A percentile compares a stretch with the other conserved stretches of the same genome.
These are phyloP conservation scores for Grantiella picta DNA, from an alignment of 2,113 vertebrate species.

Conservation along the genomic window DNA sequence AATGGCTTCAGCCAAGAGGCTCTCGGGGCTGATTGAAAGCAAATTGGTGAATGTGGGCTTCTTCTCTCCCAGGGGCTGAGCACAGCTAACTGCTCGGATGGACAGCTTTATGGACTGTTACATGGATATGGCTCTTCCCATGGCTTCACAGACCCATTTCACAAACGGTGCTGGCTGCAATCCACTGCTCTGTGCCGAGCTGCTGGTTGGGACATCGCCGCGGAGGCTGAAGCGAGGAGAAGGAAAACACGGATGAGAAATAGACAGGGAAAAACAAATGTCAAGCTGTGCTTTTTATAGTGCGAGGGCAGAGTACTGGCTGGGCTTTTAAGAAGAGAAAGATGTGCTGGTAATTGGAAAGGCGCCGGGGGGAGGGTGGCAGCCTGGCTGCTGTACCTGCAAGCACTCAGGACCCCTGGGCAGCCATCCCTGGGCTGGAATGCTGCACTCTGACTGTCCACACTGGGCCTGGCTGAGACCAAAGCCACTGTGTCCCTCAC, in stretches of 20 bases:
- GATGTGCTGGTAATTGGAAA: neutral
- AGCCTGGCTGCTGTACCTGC: too few species aligned
- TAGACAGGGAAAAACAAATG: neutral
- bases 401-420: neutral
- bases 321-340: neutral
- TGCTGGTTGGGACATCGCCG: neutral
- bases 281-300: neutral
- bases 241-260: neutral
- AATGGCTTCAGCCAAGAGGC: neutral
- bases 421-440: neutral
- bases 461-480: neutral
- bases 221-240: neutral
- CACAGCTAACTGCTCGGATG: neutral
- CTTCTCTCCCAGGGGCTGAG: neutral
- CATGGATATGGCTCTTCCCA: conserved; percentile 19
- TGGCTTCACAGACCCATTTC: conserved; percentile 11
- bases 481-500: neutral
- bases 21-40: neutral
- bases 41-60: neutral
- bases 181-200: neutral
- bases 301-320: neutral
- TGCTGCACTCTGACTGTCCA: neutral
- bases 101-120: conserved; percentile 48
- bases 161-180: conserved; percentile 9
- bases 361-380: fast-evolving